phyloP scores from a whole-genome alignment of 2,113 vertebrate species.

The Chelonoidis abingdonii region DNA sequence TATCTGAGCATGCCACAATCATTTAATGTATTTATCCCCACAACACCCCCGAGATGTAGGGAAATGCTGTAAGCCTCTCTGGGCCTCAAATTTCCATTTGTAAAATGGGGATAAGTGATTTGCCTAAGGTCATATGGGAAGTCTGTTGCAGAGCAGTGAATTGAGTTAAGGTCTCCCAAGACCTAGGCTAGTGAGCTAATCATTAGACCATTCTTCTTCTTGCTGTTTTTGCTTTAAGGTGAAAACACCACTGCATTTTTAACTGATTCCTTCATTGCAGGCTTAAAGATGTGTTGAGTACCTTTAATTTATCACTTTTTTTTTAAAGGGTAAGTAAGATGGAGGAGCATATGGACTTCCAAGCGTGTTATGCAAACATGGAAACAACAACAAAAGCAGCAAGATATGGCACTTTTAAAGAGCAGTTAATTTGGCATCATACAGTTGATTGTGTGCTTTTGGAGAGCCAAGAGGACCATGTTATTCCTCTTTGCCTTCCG shows the following conservation, averaged over 20 bases:
- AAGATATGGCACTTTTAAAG: rapidly evolving
- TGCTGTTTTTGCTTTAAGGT: neutral
- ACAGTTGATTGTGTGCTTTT: neutral
- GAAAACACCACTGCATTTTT: neutral
- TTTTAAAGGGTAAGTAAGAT: neutral
- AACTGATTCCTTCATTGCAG: neutral
- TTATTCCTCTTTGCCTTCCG: neutral
- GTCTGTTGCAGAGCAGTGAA: neutral
- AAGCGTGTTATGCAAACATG: neutral
- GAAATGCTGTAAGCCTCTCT: neutral
- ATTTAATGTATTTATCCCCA: neutral
- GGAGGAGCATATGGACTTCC: neutral
- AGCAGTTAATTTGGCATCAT: neutral
- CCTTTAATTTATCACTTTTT: neutral
- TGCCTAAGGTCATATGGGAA: neutral
- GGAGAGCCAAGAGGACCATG: rapidly evolving
- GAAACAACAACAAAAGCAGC: neutral
- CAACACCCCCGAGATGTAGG: neutral
- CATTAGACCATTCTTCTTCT: neutral
- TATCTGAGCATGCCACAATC: neutral
- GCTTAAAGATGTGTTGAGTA: neutral
- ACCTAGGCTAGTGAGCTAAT: neutral
- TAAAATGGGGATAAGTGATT: neutral
- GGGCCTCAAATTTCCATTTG: neutral
- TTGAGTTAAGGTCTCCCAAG: neutral